Percentiles rank a stretch among this genome's conserved stretches.
Conservation (phyloP, 2,888 invertebrate species). For the Meteorus cinctellus region DNA sequence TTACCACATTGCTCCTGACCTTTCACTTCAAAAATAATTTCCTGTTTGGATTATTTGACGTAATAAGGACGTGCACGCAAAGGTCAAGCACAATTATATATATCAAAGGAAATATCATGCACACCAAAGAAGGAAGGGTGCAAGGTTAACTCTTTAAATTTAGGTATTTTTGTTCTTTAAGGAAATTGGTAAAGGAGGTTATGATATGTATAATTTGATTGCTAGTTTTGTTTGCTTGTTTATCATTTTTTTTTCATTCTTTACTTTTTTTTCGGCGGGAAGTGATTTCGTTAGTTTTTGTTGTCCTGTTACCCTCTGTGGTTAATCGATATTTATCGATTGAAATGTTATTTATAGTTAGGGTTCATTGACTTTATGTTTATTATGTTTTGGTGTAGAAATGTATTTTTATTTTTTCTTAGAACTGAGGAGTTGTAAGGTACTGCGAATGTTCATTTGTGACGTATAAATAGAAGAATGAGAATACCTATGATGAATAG, state of each 20-base stretch:
- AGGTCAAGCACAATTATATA: conserved; percentile 45
- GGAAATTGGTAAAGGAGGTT: neutral
- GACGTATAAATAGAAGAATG: no score
- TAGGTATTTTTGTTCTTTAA: neutral
- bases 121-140: neutral
- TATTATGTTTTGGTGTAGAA: neutral
- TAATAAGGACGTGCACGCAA: conserved; percentile 53
- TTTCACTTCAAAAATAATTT: conserved; percentile 34
- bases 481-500: no score
- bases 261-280: neutral
- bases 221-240: neutral
- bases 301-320: neutral
- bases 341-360: conserved; percentile 52
- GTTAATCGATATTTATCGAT: conserved; percentile 52
- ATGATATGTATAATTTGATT: neutral
- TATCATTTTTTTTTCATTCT: neutral
- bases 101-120: neutral
- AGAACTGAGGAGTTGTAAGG: neutral
- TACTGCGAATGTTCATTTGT: no score
- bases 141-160: neutral
- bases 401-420: conserved; percentile 4
- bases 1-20: conserved; percentile 42
- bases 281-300: neutral
- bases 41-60: conserved; percentile 4
- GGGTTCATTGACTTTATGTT: conserved; percentile 51